Percentiles rank a stretch among this genome's conserved stretches.
These are phyloP conservation scores for Oscheius sp. DNA, from an alignment of 2,888 invertebrate genomes.

Conservation along the genomic window DNA sequence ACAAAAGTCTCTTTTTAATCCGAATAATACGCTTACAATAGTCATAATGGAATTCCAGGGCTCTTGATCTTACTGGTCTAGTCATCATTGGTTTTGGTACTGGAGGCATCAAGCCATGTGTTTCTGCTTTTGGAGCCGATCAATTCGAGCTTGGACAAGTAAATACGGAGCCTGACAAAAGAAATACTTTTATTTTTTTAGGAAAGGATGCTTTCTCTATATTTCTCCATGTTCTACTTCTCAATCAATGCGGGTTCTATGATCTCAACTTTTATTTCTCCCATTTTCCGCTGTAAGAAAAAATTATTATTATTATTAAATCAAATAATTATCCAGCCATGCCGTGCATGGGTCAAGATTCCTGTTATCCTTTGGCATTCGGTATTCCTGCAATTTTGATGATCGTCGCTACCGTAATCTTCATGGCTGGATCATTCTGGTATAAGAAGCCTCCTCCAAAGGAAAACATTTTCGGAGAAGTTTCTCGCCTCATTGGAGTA, in stretches of 20 bases:
- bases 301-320: neutral
- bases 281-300: constrained; percentile 74
- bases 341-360: constrained; percentile 73
- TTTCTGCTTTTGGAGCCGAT: constrained; percentile 74
- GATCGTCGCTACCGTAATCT: constrained; percentile 84
- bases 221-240: constrained; percentile 94
- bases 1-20: neutral
- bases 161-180: neutral
- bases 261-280: constrained; percentile 85
- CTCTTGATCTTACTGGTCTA: constrained; percentile 69
- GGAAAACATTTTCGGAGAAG: constrained; percentile 84
- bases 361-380: constrained; percentile 86
- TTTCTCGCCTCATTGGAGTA: constrained; percentile 82
- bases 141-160: constrained; percentile 72
- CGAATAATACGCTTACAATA: neutral
- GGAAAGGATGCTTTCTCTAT: constrained; percentile 81
- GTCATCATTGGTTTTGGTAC: constrained; percentile 73
- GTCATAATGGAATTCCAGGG: constrained; percentile 35
- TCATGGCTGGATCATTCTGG: constrained; percentile 80
- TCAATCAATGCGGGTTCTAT: constrained; percentile 88
- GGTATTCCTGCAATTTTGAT: constrained; percentile 88
- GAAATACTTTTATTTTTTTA: constrained; percentile 69
- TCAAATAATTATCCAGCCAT: constrained; percentile 40
- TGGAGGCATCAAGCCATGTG: constrained; percentile 74
- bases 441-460: constrained; percentile 83